Evolutionary conservation across 2,888 invertebrate genomes (phyloP).

Genomic region (Metopia argyrocephala): DNA sequence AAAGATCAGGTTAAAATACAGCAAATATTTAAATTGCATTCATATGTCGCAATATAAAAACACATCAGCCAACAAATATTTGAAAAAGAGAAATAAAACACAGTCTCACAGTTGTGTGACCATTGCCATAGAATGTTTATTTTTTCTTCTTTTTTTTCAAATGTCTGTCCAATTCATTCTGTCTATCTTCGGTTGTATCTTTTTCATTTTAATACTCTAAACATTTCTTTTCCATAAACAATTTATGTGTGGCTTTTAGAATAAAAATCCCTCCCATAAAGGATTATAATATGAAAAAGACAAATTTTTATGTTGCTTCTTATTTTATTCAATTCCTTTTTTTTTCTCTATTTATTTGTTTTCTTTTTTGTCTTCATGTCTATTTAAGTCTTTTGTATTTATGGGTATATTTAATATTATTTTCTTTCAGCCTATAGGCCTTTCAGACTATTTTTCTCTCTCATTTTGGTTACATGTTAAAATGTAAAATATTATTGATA

Average conservation of each 20-base stretch:
- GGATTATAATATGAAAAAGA: slow-evolving; percentile 54
- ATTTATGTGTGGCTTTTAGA: slow-evolving; percentile 58
- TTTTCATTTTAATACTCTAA: slow-evolving; percentile 57
- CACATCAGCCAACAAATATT: not conserved
- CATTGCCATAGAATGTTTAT: not conserved
- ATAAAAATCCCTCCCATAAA: slow-evolving; percentile 53
- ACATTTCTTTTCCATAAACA: slow-evolving; percentile 42
- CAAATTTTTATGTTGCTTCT: slow-evolving; percentile 51
- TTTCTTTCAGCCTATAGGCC: slow-evolving; percentile 24
- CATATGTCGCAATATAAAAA: slow-evolving; percentile 53
- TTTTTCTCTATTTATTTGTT: not conserved
- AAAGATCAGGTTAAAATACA: slow-evolving; percentile 53
- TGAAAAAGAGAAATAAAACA: not conserved
- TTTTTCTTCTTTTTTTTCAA: not conserved
- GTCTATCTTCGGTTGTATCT: slow-evolving; percentile 54
- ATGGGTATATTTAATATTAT: not conserved
- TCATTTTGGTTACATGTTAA: slow-evolving; percentile 11
- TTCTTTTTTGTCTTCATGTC: slow-evolving; percentile 18
- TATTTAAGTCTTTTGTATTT: slow-evolving; percentile 34
- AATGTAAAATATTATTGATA: slow-evolving; percentile 57
- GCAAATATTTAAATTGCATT: slow-evolving; percentile 63
- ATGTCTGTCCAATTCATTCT: slow-evolving; percentile 16
- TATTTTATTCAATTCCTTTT: slow-evolving; percentile 20
- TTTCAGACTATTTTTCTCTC: slow-evolving; percentile 5
- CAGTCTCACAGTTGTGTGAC: slow-evolving; percentile 9